phyloP scores from a whole-genome alignment of 2,113 vertebrate genomes.

The Mormoops blainvillei region DNA sequence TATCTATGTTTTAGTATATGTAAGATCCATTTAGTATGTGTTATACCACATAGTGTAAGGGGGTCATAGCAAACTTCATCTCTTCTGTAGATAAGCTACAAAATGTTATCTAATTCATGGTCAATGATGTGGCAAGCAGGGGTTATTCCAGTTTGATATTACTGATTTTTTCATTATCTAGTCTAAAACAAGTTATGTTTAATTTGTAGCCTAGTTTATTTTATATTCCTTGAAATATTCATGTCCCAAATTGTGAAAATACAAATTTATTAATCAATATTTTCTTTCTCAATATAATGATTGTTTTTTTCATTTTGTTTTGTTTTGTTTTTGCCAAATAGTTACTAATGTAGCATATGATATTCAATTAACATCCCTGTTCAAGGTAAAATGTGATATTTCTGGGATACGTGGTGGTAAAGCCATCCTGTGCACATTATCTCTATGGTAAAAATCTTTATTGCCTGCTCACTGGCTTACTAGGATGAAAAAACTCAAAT shows the following conservation, averaged over 20 bases:
- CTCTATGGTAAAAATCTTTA: neutral
- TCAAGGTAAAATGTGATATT: neutral
- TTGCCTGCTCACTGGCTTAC: neutral
- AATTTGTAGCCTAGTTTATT: neutral
- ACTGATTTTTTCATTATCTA: neutral
- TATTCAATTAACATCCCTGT: neutral
- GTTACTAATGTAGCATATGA: neutral
- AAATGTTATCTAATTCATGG: neutral
- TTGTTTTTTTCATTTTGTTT: too few relatives aligned
- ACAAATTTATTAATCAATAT: neutral
- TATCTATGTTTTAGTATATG: neutral
- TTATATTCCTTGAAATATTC: neutral
- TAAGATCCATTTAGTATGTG: neutral
- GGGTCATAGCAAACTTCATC: neutral
- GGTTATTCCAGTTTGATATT: neutral
- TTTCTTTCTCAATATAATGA: neutral
- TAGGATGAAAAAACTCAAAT: neutral
- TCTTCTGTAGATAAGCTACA: neutral
- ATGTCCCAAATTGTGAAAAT: neutral
- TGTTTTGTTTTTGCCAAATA: neutral
- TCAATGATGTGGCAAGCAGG: neutral
- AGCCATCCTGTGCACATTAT: neutral
- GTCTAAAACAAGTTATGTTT: neutral
- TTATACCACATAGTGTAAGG: neutral
- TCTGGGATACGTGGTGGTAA: neutral